These are phyloP conservation scores for Leptogaster cylindrica DNA, from an alignment of 2,888 invertebrate genomes.

Conservation along the genomic window DNA sequence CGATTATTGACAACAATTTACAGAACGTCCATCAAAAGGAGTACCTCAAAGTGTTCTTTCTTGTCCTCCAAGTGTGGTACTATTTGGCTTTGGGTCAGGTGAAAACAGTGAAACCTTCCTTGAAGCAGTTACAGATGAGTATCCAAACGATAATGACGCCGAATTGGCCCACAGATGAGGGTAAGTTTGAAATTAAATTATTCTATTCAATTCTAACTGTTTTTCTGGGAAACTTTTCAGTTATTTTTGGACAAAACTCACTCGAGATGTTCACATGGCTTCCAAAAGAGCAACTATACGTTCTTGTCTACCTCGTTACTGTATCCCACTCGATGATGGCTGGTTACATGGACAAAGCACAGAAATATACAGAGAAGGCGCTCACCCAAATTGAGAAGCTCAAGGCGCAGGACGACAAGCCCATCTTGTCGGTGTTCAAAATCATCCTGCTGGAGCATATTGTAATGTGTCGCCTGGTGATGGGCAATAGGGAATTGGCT, in stretches of 20 bases:
- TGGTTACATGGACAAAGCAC: slow-evolving; percentile 98
- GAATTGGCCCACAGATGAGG: slow-evolving; percentile 86
- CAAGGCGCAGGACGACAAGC: slow-evolving; percentile 76
- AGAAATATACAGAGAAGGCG: slow-evolving; percentile 98
- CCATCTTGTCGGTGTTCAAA: slow-evolving; percentile 89
- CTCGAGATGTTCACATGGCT: slow-evolving; percentile 98
- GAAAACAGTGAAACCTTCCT: slow-evolving; percentile 94
- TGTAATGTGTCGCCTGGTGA: slow-evolving; percentile 94
- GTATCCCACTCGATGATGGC: slow-evolving; percentile 99
- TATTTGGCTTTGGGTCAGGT: slow-evolving; percentile 97
- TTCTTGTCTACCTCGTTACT: slow-evolving; percentile 95
- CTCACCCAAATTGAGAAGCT: slow-evolving; percentile 95
- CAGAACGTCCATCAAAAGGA: slow-evolving; percentile 92
- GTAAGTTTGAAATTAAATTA: slow-evolving; percentile 61
- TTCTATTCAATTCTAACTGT: neutral
- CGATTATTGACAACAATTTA: slow-evolving; percentile 88
- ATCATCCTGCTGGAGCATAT: slow-evolving; percentile 95
- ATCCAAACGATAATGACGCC: slow-evolving; percentile 95
- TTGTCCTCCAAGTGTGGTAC: slow-evolving; percentile 94
- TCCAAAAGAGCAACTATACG: slow-evolving; percentile 95
- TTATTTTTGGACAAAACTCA: slow-evolving; percentile 75
- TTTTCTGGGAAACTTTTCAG: slow-evolving; percentile 60
- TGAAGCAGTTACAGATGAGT: slow-evolving; percentile 96
- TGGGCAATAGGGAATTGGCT: slow-evolving; percentile 94
- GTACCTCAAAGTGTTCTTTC: slow-evolving; percentile 93